Percentiles rank a stretch among this genome's conserved stretches.
phyloP scores from a whole-genome alignment of 2,797 vertebrate species.

The Neosilurus hyrtlii region DNA sequence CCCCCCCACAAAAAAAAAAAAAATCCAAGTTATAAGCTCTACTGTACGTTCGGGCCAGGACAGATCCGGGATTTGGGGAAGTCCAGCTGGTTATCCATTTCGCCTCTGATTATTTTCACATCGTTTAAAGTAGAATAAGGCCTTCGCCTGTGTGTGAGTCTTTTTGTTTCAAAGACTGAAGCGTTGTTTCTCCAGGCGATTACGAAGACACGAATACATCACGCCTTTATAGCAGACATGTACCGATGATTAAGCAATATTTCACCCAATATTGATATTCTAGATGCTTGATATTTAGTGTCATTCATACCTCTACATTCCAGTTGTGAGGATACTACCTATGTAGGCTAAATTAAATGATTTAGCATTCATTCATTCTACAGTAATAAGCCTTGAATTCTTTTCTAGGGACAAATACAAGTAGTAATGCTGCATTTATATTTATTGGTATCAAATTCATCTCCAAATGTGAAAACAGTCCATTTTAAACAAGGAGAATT shows the following conservation, averaged over 20 bases:
- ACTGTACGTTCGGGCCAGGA: background rate
- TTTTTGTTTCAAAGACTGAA: background rate
- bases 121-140: background rate
- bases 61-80: conserved; percentile 29
- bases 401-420: background rate
- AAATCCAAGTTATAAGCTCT: conserved; percentile 11
- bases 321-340: background rate
- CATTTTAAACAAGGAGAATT: background rate
- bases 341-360: background rate
- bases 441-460: background rate
- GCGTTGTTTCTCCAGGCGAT: background rate
- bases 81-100: conserved; percentile 54
- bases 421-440: background rate
- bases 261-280: background rate
- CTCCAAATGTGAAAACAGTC: background rate
- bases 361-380: background rate
- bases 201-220: background rate
- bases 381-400: background rate
- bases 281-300: background rate
- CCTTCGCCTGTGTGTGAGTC: background rate
- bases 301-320: background rate
- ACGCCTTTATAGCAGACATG: background rate
- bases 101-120: background rate
- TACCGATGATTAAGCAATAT: background rate
- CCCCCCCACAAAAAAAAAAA: background rate